These are phyloP conservation scores for Sebastes schlegelii DNA, from an alignment of 2,113 vertebrate genomes.

Conservation along the genomic window DNA sequence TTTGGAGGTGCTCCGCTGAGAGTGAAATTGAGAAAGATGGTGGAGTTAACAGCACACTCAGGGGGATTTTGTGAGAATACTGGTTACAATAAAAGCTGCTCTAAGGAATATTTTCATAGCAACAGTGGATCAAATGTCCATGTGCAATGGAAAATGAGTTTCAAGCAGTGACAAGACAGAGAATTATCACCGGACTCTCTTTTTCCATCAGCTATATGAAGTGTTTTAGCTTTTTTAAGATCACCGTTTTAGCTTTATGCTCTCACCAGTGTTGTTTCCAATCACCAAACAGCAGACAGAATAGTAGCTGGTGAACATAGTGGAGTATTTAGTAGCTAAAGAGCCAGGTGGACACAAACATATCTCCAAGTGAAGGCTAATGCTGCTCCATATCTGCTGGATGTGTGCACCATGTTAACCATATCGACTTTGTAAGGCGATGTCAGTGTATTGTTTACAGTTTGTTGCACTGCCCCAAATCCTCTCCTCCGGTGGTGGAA, in stretches of 20 bases:
- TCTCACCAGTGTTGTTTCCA: not conserved
- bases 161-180: not conserved
- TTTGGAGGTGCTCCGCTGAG: slow-evolving; percentile 13
- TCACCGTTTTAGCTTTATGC: not conserved
- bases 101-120: slow-evolving; percentile 1
- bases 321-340: not conserved
- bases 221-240: not conserved
- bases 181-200: not conserved
- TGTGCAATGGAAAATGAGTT: no score
- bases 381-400: not conserved
- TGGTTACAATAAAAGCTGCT: not conserved
- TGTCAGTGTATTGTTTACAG: not conserved
- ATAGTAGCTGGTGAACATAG: not conserved
- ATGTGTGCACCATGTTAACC: not conserved
- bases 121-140: not conserved
- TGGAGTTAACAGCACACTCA: not conserved
- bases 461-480: no score
- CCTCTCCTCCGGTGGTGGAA: not conserved
- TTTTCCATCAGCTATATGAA: no score
- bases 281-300: not conserved
- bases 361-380: not conserved
- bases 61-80: slow-evolving; percentile 2
- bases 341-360: not conserved
- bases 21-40: slow-evolving; percentile 4
- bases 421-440: not conserved